Percentiles rank a stretch among this genome's conserved stretches.
These are phyloP conservation scores for Yponomeuta malinellus DNA, from an alignment of 2,888 invertebrate species.

Conservation along the genomic window DNA sequence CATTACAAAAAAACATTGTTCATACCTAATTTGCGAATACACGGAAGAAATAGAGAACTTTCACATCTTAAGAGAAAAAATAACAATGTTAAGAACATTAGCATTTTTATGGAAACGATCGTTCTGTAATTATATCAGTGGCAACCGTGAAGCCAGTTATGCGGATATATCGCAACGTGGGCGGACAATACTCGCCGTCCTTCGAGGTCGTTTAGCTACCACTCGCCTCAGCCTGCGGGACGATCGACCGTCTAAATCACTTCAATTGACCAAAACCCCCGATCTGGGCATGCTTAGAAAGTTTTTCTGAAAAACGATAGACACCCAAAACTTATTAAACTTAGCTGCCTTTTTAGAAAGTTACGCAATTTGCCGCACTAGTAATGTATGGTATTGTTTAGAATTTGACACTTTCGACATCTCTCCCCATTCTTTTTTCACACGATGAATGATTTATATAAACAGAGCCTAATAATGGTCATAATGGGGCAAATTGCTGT, in stretches of 20 bases:
- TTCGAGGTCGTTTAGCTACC: constrained; percentile 62
- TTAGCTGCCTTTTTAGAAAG: background rate
- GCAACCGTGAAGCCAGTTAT: constrained; percentile 49
- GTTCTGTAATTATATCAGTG: constrained; percentile 26
- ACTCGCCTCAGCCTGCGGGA: constrained; percentile 19
- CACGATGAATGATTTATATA: constrained; percentile 23
- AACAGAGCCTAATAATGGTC: constrained; percentile 23
- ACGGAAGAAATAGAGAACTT: too few species aligned
- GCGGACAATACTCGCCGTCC: constrained; percentile 37
- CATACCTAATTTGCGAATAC: too few species aligned
- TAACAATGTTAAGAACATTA: background rate
- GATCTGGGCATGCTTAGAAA: background rate
- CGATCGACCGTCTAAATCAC: background rate
- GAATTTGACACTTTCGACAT: constrained; percentile 10
- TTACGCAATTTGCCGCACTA: constrained; percentile 4
- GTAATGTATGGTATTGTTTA: background rate
- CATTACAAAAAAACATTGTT: too few species aligned
- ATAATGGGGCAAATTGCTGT: constrained; percentile 23
- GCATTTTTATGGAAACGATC: constrained; percentile 12
- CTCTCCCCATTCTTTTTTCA: constrained; percentile 8
- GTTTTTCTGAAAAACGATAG: background rate
- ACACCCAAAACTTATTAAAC: background rate
- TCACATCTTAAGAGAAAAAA: background rate
- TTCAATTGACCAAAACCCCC: background rate
- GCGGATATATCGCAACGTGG: constrained; percentile 63